These are phyloP conservation scores for Drosophila bifasciata DNA, from an alignment of 1,140 invertebrate genomes.

Conservation along the genomic window DNA sequence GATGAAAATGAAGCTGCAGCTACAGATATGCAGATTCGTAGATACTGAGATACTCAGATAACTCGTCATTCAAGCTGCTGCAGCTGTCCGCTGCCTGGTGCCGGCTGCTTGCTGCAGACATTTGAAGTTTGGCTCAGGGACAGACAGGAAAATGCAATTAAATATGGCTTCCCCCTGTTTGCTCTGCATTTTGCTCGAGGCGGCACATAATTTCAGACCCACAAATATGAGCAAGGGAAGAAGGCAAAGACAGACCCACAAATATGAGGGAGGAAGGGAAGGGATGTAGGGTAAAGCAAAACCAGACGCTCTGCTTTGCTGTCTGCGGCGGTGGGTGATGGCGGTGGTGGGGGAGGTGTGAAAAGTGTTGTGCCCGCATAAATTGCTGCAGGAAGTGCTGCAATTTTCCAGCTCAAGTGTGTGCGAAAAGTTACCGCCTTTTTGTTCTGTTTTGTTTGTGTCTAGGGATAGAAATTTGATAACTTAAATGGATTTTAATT, in stretches of 20 bases:
- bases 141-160: conserved; percentile 69
- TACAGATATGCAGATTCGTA: conserved; percentile 17
- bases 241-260: conserved; percentile 7
- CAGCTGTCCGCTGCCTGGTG: too few relatives aligned
- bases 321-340: conserved; percentile 1
- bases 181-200: neutral
- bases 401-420: conserved; percentile 47
- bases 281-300: too few relatives aligned
- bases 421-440: conserved; percentile 21
- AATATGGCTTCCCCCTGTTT: conserved; percentile 9
- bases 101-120: conserved; percentile 16
- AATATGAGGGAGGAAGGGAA: conserved; percentile 10
- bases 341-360: too few relatives aligned
- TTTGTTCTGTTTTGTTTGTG: conserved; percentile 22
- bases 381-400: conserved; percentile 52
- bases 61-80: neutral
- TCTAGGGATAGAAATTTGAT: conserved; percentile 36
- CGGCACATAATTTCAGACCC: conserved; percentile 54
- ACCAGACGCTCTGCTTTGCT: neutral
- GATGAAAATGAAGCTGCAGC: conserved; percentile 16
- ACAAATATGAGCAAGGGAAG: conserved; percentile 50
- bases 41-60: too few relatives aligned
- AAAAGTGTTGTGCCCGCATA: conserved; percentile 45
- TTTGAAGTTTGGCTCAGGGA: conserved; percentile 32
- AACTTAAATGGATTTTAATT: conserved; percentile 48